Base-by-base conservation (phyloP, 2,113 vertebrate genomes). In the Megatriorchis doriae region DNA sequence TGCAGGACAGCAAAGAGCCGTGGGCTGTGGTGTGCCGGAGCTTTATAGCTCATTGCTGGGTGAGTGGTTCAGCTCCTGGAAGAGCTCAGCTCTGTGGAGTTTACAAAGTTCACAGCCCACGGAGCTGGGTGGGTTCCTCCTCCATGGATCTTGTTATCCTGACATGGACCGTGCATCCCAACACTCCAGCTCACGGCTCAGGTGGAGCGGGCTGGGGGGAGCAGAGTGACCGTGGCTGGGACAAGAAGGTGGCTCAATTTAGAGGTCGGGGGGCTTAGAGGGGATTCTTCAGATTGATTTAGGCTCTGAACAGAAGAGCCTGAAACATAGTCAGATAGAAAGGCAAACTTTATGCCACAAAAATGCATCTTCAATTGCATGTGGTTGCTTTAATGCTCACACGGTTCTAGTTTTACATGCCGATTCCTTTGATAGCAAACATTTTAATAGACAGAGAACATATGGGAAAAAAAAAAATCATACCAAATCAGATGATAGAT, bases 371-470 rank as follows among this genome's bases (percentile, higher is more conserved):
- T 86, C 81, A 70, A 1, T 65, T 78, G 81, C 71, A 58, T 56
- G 80, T 59, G 84, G 93, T 94, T 7, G 3, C 93, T 68, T 86
- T 68, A 81, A 70, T 70, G 75, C 95, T 96, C 93, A 66, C 95
- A 86, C 75, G 21, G 87, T 91, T 94, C 93, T 94, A 74, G 93
- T 94, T 96, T 94, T 86, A 91, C 93, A 82, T 34, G 79, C 43
- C 38, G 4, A 53, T 58, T 29, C 90, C 86, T 94, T 93, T 96
- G 90, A 92, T 82, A 92, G 89, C 66, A 73, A 74, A 55, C n/a
- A 1, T 79, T 83, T 63, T 55, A 82, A 86, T 82, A 59, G 93
- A 43, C 74, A 20, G 50, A 43, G 70, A 86, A 82, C 91, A 95
- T 74, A 42, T 91, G 91, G 91, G 81, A 75, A 55, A 82, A 91